phyloP scores from a whole-genome alignment of 2,797 vertebrate genomes.

The Etheostoma nigrum region DNA sequence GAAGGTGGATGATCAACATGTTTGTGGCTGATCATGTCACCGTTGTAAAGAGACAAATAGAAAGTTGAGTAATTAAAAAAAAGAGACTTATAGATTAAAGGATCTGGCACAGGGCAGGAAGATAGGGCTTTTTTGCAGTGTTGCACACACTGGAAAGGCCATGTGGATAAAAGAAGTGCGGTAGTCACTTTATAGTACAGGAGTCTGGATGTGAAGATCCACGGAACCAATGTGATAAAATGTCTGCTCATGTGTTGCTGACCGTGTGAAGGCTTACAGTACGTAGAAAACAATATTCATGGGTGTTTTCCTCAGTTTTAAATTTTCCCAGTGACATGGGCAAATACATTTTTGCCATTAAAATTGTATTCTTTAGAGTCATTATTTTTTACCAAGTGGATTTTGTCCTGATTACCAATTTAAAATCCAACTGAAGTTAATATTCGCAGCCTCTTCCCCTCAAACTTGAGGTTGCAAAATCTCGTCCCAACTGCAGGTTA shows the following conservation, averaged over 20 bases:
- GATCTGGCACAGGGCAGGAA: constrained; percentile 25
- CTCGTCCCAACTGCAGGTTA: constrained; percentile 36
- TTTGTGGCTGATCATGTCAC: constrained; percentile 41
- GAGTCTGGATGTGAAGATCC: too few species aligned
- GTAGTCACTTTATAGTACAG: not conserved
- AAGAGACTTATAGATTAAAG: constrained; percentile 21
- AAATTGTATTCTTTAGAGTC: not conserved
- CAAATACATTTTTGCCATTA: not conserved
- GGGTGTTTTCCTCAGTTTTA: not conserved
- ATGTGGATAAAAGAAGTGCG: not conserved
- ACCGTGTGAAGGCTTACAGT: not conserved
- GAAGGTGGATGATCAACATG: constrained; percentile 49
- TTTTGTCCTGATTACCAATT: constrained; percentile 1
- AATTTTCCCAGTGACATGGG: not conserved
- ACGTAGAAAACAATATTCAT: not conserved
- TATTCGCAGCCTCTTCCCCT: not conserved
- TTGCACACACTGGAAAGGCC: not conserved
- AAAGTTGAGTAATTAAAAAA: constrained; percentile 3
- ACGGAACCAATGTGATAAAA: not conserved
- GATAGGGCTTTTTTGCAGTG: constrained; percentile 22
- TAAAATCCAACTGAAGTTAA: constrained; percentile 2
- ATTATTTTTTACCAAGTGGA: not conserved
- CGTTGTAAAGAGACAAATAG: constrained; percentile 5
- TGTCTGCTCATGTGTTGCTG: not conserved
- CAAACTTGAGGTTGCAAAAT: constrained; percentile 16